Conservation (phyloP, 2,797 vertebrate species). For the Novumbra hubbsi region DNA sequence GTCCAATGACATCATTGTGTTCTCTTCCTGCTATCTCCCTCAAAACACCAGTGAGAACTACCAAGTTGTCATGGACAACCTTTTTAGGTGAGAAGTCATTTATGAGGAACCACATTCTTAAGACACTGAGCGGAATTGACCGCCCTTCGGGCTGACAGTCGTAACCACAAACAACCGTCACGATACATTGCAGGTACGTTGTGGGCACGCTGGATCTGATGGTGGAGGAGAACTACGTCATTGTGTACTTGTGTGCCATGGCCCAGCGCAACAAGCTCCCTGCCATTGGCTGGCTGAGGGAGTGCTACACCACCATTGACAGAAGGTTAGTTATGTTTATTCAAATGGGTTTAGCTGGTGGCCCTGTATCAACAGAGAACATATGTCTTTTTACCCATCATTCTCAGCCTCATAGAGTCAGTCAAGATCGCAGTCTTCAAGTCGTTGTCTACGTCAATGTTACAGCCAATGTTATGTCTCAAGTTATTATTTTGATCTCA, state of each 20-base stretch:
- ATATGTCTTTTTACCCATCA: background rate
- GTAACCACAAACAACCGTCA: background rate
- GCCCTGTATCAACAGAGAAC: background rate
- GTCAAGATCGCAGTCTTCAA: background rate
- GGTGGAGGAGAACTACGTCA: slow-evolving; percentile 78
- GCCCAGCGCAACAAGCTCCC: slow-evolving; percentile 75
- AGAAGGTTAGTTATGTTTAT: slow-evolving; percentile 55
- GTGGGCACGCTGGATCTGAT: slow-evolving; percentile 80
- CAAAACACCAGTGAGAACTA: slow-evolving; percentile 72
- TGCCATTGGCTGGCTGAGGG: slow-evolving; percentile 77
- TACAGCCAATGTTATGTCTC: background rate
- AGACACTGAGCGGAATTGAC: background rate
- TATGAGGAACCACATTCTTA: background rate
- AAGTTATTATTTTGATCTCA: too few species aligned
- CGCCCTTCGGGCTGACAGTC: background rate
- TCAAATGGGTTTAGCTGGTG: background rate
- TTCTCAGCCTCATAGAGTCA: background rate
- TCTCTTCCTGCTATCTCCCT: slow-evolving; percentile 80
- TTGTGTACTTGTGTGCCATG: slow-evolving; percentile 78
- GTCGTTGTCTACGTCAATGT: too few species aligned
- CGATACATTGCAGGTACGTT: slow-evolving; percentile 58
- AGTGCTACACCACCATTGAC: slow-evolving; percentile 78
- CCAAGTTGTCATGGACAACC: slow-evolving; percentile 80
- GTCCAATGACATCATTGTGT: slow-evolving; percentile 77
- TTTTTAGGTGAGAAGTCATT: slow-evolving; percentile 73